A percentile compares a stretch with the other conserved stretches of the same genome.
Conservation (phyloP, 2,797 vertebrate genomes). For the Spheniscus humboldti region DNA sequence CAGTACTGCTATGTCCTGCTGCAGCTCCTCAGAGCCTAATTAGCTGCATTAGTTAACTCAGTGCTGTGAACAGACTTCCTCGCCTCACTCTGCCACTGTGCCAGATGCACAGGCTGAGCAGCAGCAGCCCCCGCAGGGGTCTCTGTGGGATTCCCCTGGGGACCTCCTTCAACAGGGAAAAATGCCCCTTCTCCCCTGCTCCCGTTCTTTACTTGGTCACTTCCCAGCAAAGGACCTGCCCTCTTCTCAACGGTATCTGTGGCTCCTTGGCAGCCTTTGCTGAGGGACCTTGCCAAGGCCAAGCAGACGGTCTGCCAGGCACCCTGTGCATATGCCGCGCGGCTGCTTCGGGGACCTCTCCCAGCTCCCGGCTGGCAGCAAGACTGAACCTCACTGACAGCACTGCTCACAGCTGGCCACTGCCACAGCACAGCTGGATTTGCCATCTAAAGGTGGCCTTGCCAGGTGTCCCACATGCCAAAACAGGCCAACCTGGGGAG, state of each 20-base stretch:
- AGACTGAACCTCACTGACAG: not conserved
- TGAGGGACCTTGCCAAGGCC: not conserved
- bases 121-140: accelerated
- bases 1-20: not conserved
- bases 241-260: not conserved
- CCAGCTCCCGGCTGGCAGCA: not conserved
- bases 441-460: not conserved
- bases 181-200: not conserved
- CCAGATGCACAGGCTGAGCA: not conserved
- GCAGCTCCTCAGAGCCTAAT: not conserved
- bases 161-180: not conserved
- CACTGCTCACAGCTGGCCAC: not conserved
- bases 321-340: accelerated
- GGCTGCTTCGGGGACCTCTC: not conserved
- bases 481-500: too few relatives aligned
- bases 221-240: too few relatives aligned
- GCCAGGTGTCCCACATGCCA: not conserved
- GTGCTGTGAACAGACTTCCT: not conserved
- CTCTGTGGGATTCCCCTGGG: too few relatives aligned
- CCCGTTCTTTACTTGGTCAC: too few relatives aligned
- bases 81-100: not conserved
- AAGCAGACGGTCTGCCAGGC: too few relatives aligned
- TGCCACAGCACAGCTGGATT: not conserved
- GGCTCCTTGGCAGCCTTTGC: not conserved
- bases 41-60: not conserved